These are phyloP conservation scores for Otolemur garnettii DNA, from an alignment of 2,113 vertebrate genomes.

Conservation along the genomic window DNA sequence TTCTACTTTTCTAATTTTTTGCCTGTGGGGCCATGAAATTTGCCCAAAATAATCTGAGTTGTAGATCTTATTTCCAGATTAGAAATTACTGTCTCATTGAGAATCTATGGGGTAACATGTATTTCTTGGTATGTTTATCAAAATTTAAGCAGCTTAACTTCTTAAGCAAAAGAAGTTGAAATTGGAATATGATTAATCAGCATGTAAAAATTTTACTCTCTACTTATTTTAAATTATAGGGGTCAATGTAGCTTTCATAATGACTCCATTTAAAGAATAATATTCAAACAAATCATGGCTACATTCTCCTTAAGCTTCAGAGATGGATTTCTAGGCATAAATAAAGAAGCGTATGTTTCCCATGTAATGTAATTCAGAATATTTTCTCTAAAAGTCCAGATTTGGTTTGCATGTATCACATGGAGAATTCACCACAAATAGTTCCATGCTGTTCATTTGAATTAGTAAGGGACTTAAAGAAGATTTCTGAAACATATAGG, in stretches of 20 bases:
- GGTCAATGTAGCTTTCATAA: constrained; percentile 11
- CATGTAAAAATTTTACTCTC: background rate
- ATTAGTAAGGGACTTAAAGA: constrained; percentile 29
- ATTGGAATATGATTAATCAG: background rate
- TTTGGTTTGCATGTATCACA: constrained; percentile 25
- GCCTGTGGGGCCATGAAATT: background rate
- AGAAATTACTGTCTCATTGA: background rate
- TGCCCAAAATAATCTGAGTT: background rate
- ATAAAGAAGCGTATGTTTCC: constrained; percentile 5
- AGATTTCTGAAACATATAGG: background rate
- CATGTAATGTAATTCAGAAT: background rate
- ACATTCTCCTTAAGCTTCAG: background rate
- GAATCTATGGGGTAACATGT: background rate
- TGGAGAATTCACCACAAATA: constrained; percentile 10
- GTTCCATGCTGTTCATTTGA: background rate
- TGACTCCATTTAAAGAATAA: background rate
- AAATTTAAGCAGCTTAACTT: background rate
- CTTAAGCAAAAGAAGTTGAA: constrained; percentile 43
- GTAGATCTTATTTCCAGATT: background rate
- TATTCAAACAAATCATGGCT: background rate
- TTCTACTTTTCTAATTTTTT: background rate
- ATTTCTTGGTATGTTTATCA: background rate
- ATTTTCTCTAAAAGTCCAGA: constrained; percentile 18
- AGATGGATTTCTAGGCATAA: background rate
- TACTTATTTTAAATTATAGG: constrained; percentile 28